Conservation (phyloP, 1,140 invertebrate genomes). For the Papilio helenus region DNA sequence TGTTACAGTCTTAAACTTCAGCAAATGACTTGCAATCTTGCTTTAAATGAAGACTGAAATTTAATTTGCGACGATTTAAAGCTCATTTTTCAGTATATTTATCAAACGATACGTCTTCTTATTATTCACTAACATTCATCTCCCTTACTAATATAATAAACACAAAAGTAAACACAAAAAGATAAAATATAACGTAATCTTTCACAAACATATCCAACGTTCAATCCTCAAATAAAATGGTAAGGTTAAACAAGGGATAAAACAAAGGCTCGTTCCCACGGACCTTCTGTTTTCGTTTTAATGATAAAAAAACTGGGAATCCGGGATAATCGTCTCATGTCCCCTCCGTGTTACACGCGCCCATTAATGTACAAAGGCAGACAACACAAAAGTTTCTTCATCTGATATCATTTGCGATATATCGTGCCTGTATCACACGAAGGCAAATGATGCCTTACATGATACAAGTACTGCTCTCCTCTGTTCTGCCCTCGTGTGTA, state of each 20-base stretch:
- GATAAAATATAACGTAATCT: not conserved
- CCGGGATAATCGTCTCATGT: slow-evolving; percentile 34
- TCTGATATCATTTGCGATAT: slow-evolving; percentile 16
- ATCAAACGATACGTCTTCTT: not conserved
- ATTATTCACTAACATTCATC: not conserved
- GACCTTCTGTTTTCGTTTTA: slow-evolving; percentile 26
- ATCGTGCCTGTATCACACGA: too few species aligned
- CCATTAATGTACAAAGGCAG: slow-evolving; percentile 30
- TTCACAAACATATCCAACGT: slow-evolving; percentile 14
- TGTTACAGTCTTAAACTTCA: too few species aligned
- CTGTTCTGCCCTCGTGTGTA: too few species aligned
- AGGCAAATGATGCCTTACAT: too few species aligned
- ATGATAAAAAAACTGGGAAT: slow-evolving; percentile 20
- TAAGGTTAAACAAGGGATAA: slow-evolving; percentile 33
- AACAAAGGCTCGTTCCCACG: slow-evolving; percentile 19
- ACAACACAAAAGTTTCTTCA: slow-evolving; percentile 20
- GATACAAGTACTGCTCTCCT: too few species aligned
- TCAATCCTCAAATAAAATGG: slow-evolving; percentile 32
- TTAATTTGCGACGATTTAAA: not conserved
- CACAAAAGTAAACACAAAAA: not conserved
- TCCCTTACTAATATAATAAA: not conserved
- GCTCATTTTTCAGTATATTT: not conserved
- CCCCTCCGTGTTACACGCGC: slow-evolving; percentile 13
- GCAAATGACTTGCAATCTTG: too few species aligned
- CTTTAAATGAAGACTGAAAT: too few species aligned